phyloP scores from a whole-genome alignment of 2,797 vertebrate species.

The Acridotheres tristis region DNA sequence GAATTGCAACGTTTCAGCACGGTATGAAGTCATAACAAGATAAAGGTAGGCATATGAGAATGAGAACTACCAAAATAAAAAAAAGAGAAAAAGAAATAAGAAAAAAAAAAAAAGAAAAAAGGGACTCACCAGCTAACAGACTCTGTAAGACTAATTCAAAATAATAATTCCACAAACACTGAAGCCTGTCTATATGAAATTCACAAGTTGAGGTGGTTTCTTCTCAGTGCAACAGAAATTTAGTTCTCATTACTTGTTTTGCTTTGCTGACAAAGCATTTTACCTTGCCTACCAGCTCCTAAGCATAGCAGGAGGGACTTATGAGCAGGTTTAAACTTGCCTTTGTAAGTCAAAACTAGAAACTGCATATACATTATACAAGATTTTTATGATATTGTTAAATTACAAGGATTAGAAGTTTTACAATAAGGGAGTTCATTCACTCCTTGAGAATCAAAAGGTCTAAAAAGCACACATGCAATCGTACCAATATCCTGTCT shows the following conservation, averaged over 20 bases:
- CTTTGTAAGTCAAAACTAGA: background rate
- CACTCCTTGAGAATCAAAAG: background rate
- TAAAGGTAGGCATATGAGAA: background rate
- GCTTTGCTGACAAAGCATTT: slow-evolving; percentile 14
- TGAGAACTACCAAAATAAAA: background rate
- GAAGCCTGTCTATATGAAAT: background rate
- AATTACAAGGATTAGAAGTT: background rate
- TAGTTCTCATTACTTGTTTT: background rate
- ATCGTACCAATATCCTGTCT: slow-evolving; percentile 18
- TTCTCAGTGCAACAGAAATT: background rate
- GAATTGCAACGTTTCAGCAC: background rate
- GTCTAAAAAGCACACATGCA: background rate
- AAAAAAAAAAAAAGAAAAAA: too few relatives aligned
- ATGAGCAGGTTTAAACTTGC: background rate
- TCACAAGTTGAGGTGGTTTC: background rate
- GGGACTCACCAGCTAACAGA: background rate
- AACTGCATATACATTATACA: background rate
- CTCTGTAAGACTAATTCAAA: background rate
- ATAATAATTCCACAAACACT: background rate
- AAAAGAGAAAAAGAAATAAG: accelerated
- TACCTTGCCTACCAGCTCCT: background rate
- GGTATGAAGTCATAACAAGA: background rate
- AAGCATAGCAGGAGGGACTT: background rate
- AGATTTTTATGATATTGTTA: background rate
- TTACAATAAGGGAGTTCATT: background rate